Conservation (phyloP, 2,113 vertebrate species). For the Eleginops maclovinus region DNA sequence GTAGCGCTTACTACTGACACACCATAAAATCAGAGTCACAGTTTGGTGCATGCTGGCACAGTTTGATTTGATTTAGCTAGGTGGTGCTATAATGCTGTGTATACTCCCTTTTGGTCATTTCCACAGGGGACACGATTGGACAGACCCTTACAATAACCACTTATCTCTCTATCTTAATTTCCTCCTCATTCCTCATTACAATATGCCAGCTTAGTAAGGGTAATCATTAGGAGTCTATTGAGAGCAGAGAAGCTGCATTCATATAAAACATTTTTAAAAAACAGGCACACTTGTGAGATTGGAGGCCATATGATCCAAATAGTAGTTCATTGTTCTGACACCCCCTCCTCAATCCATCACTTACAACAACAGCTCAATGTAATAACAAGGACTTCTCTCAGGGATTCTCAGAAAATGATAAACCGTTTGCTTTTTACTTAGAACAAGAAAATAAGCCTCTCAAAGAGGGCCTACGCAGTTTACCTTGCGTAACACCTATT, state of each 20-base stretch:
- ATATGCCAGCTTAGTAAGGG: neutral
- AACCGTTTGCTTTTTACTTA: slow-evolving; percentile 1
- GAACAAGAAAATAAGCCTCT: neutral
- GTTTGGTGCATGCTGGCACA: neutral
- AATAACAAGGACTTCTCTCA: slow-evolving; percentile 38
- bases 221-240: neutral
- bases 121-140: neutral
- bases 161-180: neutral
- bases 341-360: slow-evolving; percentile 65
- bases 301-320: slow-evolving; percentile 35
- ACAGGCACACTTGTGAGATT: neutral
- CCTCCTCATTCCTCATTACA: neutral
- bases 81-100: neutral
- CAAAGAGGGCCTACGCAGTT: neutral
- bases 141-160: neutral
- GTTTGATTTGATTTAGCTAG: neutral
- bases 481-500: neutral
- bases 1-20: neutral
- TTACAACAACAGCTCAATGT: slow-evolving; percentile 42
- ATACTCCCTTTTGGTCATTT: neutral
- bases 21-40: neutral
- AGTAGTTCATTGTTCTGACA: slow-evolving; percentile 61
- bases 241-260: neutral
- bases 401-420: slow-evolving; percentile 14
- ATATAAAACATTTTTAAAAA: neutral